phyloP scores from a whole-genome alignment of 1,140 invertebrate genomes.

The Achroia grisella region DNA sequence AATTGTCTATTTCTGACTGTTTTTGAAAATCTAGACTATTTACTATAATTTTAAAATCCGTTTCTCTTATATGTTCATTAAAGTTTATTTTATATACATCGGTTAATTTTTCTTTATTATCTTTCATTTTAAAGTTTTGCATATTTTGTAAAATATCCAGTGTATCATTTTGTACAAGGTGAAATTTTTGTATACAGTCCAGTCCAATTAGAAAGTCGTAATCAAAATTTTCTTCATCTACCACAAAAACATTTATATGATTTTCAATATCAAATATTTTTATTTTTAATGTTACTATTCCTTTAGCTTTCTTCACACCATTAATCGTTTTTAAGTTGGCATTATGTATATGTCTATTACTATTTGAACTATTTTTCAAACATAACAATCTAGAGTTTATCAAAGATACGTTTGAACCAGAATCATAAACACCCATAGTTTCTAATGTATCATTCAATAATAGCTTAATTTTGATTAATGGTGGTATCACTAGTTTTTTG shows the following conservation, averaged over 20 bases:
- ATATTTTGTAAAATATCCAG: conserved; percentile 19
- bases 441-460: conserved; percentile 16
- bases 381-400: conserved; percentile 24
- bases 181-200: conserved; percentile 24
- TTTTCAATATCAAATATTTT: conserved; percentile 21
- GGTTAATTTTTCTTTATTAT: conserved; percentile 6
- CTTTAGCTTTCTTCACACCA: conserved; percentile 19
- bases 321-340: conserved; percentile 21
- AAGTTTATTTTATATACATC: too few species aligned
- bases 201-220: conserved; percentile 34
- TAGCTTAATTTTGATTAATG: conserved; percentile 29
- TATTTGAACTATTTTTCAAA: conserved; percentile 6
- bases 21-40: neutral
- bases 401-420: conserved; percentile 15
- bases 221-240: conserved; percentile 23
- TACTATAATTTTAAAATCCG: conserved; percentile 7
- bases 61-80: conserved; percentile 1
- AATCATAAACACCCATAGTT: conserved; percentile 21
- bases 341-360: conserved; percentile 5
- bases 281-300: conserved; percentile 14
- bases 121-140: conserved; percentile 4
- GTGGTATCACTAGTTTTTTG: conserved; percentile 24
- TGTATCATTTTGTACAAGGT: conserved; percentile 21
- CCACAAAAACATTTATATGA: conserved; percentile 16
- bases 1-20: conserved; percentile 1